Base-by-base conservation (phyloP, 1,140 invertebrate species). In the Drepana arcuata region DNA sequence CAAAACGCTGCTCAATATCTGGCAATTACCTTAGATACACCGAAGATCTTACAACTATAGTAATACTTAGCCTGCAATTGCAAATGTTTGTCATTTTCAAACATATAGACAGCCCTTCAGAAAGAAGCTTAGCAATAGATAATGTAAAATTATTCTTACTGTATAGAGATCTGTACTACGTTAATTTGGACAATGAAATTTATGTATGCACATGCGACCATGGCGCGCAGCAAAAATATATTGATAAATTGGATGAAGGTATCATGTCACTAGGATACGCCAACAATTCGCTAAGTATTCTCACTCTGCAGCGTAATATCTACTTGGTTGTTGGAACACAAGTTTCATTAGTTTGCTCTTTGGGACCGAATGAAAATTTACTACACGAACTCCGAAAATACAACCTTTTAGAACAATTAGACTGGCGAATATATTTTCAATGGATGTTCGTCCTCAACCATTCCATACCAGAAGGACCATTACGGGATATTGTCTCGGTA, bases 381-480 rank as follows among this genome's bases (percentile, higher is more conserved):
- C 26, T 68, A 2, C 44, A 68, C 2, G 7, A 38, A 14, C 28
- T 73, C 2, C 25, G 36, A 2, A 30, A 50, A 18, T 64, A 57
- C 18, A 58, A 63, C 7, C 47, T 73, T 12, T 27, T 73, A 3
- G 57, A 59, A 16, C 32, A 46, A 2, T 14, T 70, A 0, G 62
- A 68, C 4, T 68, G 66, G 66, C 12, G 52, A 4, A 30, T 66
- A 0, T 66, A 60, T 7, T 55, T 62, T 10, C 60, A 68, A 24
- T 78, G 71, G 73, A 61, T 70, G 44, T 66, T 50, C 13, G 12
- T 59, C 0, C 16, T 77, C 0, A 61, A 61, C 23, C 56, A 45
- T 25, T 36, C 29, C 0, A 34, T 73, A 1, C 69, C 72, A 0
- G 41, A 60, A 6, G 62, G 52, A 0, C 55, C 59, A 0, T 16